Evolutionary conservation across 2,888 invertebrate species (phyloP).

Genomic region (Nymphalis polychloros): DNA sequence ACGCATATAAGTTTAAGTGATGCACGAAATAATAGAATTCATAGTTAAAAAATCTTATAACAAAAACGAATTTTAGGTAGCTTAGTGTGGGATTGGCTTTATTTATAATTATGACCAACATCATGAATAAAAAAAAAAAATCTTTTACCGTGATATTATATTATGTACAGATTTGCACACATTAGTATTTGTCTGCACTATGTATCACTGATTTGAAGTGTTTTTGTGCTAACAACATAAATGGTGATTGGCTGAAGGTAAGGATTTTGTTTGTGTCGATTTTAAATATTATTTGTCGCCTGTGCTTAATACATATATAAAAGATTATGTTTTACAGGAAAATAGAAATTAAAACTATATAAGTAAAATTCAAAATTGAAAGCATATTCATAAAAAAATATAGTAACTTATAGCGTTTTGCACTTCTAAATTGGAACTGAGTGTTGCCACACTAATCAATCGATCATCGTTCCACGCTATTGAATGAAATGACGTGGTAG

Average conservation of each 20-base stretch:
- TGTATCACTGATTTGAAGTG: slow-evolving; percentile 12
- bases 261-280: slow-evolving; percentile 17
- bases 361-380: too few species aligned
- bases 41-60: neutral
- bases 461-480: too few species aligned
- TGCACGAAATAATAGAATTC: too few species aligned
- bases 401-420: too few species aligned
- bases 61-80: neutral
- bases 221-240: slow-evolving; percentile 34
- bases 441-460: too few species aligned
- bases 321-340: too few species aligned
- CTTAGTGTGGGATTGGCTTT: neutral
- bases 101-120: neutral
- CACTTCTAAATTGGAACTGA: too few species aligned
- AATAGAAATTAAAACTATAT: too few species aligned
- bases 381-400: too few species aligned
- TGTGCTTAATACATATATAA: neutral
- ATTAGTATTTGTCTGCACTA: slow-evolving; percentile 11
- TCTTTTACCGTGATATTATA: neutral
- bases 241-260: slow-evolving; percentile 29
- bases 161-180: slow-evolving; percentile 7
- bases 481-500: too few species aligned
- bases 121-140: too few species aligned
- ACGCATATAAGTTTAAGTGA: too few species aligned
- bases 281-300: neutral